phyloP scores from a whole-genome alignment of 2,113 vertebrate genomes.

The Xenopus borealis region DNA sequence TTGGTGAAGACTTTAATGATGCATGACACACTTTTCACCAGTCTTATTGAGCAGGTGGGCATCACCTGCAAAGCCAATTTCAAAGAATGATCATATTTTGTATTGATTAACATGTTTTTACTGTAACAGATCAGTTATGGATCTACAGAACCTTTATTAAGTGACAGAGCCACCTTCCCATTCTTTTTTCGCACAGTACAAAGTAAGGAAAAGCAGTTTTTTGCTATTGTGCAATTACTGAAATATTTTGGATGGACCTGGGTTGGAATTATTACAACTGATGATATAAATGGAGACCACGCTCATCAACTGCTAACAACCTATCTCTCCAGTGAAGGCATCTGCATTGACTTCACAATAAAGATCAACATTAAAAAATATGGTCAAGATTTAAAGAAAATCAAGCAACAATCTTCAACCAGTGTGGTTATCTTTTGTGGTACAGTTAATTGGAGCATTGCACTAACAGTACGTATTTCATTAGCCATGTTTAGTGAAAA shows the following conservation, averaged over 20 bases:
- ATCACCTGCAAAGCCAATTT: no score
- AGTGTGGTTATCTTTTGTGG: background rate
- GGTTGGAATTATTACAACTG: background rate
- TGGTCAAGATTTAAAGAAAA: no score
- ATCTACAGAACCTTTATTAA: background rate
- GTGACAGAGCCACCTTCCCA: background rate
- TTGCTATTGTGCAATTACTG: background rate
- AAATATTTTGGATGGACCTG: constrained; percentile 8
- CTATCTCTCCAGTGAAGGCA: background rate
- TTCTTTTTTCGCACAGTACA: no score
- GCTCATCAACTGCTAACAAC: background rate
- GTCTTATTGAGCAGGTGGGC: no score
- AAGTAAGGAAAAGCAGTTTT: background rate
- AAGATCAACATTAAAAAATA: background rate
- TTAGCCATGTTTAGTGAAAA: no score
- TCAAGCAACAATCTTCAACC: background rate
- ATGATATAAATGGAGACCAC: background rate
- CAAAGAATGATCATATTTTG: no score
- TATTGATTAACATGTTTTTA: no score
- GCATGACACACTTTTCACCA: no score
- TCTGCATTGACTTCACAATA: constrained; percentile 6
- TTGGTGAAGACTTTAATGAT: no score
- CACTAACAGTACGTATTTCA: no score
- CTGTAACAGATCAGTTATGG: no score
- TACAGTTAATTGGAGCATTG: background rate